These are phyloP conservation scores for Ypsolopha sequella DNA, from an alignment of 2,888 invertebrate genomes.

Conservation along the genomic window DNA sequence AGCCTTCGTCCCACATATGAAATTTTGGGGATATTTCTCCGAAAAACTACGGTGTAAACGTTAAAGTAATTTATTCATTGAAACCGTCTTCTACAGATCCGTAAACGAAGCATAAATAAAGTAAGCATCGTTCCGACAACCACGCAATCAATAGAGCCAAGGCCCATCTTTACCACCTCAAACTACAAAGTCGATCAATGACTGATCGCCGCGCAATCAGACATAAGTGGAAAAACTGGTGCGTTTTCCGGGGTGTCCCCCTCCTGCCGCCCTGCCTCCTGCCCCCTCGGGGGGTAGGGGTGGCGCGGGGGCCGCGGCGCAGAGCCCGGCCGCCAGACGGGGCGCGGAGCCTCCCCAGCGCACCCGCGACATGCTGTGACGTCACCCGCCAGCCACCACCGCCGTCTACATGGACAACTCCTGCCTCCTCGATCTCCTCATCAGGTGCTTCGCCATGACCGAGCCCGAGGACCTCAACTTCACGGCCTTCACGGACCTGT, in stretches of 20 bases:
- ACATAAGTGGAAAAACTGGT: slow-evolving; percentile 42
- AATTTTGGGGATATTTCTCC: too few species aligned
- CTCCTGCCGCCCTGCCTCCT: slow-evolving; percentile 5
- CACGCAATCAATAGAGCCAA: slow-evolving; percentile 2
- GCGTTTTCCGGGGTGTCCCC: slow-evolving; percentile 51
- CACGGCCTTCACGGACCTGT: slow-evolving; percentile 76
- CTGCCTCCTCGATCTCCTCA: slow-evolving; percentile 71
- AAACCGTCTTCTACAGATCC: not conserved
- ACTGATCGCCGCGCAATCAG: not conserved
- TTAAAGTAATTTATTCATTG: too few species aligned
- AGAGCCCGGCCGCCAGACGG: not conserved
- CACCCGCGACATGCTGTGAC: slow-evolving; percentile 57
- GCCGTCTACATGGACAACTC: slow-evolving; percentile 71
- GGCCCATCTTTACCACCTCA: not conserved
- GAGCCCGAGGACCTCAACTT: slow-evolving; percentile 79
- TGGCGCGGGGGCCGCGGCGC: not conserved
- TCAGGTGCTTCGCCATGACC: slow-evolving; percentile 72
- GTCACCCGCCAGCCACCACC: slow-evolving; percentile 48
- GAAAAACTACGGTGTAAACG: too few species aligned
- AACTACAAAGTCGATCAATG: not conserved
- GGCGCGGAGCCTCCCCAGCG: slow-evolving; percentile 11
- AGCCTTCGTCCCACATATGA: too few species aligned
- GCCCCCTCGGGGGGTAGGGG: slow-evolving; percentile 23
- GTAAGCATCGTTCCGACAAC: not conserved
- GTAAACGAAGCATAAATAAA: not conserved